Evolutionary conservation across 2,113 vertebrate species (phyloP).

Genomic region (Macheiramphus alcinus): DNA sequence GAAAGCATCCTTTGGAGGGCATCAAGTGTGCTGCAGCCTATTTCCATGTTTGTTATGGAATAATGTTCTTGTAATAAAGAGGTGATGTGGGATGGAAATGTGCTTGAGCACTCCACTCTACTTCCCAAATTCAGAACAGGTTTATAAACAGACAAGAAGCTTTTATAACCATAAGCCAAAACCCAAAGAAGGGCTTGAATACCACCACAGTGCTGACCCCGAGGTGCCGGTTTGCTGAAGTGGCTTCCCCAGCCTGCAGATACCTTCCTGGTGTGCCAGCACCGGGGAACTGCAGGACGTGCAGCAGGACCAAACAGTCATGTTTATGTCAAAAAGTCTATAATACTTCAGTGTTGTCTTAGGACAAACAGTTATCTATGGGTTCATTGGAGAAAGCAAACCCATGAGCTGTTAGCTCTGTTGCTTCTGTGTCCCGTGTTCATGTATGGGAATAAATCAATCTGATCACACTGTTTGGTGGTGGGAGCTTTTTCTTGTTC

Average conservation of each 20-base stretch:
- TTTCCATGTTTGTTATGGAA: neutral
- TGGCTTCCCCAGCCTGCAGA: neutral
- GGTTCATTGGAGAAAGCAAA: neutral
- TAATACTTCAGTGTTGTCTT: neutral
- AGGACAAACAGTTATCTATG: neutral
- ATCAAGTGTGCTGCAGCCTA: neutral
- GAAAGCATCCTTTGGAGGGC: neutral
- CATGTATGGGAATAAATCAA: neutral
- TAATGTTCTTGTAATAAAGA: neutral
- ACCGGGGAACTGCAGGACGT: too few relatives aligned
- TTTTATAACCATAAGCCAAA: neutral
- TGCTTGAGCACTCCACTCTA: too few relatives aligned
- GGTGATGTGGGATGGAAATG: neutral
- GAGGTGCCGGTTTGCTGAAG: fast-evolving
- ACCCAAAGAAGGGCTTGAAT: neutral
- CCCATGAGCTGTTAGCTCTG: neutral
- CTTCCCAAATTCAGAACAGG: neutral
- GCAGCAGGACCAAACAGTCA: neutral
- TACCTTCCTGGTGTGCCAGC: neutral
- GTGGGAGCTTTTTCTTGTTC: neutral
- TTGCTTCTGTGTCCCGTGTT: neutral
- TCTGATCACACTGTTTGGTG: neutral
- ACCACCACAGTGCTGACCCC: neutral
- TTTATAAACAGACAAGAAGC: neutral
- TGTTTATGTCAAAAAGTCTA: neutral